Base-by-base conservation (phyloP, 2,888 invertebrate species). In the Tricholauxania praeusta region DNA sequence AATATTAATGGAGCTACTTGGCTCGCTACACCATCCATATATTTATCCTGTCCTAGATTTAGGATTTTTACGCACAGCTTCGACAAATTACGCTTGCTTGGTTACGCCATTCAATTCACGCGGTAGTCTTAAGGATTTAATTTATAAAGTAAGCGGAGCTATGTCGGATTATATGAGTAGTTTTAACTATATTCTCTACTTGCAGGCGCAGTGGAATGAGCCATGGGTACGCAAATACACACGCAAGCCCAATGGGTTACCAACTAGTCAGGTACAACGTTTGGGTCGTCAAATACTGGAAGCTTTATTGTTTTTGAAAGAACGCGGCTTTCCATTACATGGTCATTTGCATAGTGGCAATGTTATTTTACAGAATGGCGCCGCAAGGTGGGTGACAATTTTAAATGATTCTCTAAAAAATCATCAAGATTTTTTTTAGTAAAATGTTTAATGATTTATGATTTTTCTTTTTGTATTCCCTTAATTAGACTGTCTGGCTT, bases 301-400 rank as follows among this genome's bases (percentile, higher is more conserved):
- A 87, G 96, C 95, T 0, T 88, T 96, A 71, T 89, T 96, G 74
- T 96, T 96, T 87, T 89, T 97, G 22, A 93, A 86, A 78, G 95
- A 95, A 82, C 93, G 95, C 80, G 95, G 96, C 14, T 96, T 96
- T 85, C 96, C 96, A 4, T 91, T 93, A 12, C 95, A 95, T 82
- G 91, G 93, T 59, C 96, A 97, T 87, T 88, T 97, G 78, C 96
- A 97, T 87, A 93, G 94, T 69, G 96, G 96, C 53, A 97, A 97
- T 88, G 92, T 97, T 39, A 94, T 97, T 78, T 90, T 97, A 57
- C 96, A 97, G 83, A 96, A 97, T 86, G 96, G 96, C 22, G 95
- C 96, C 1, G 97, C 97, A 65, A 91, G 96, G 93, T 93, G 82
- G 85, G 86, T 75, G 28, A 39, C 62, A 48, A 49, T 59, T 48